Percentiles rank a stretch among this genome's conserved stretches.
Evolutionary conservation across 2,797 vertebrate species (phyloP).

Genomic region (Echiichthys vipera): DNA sequence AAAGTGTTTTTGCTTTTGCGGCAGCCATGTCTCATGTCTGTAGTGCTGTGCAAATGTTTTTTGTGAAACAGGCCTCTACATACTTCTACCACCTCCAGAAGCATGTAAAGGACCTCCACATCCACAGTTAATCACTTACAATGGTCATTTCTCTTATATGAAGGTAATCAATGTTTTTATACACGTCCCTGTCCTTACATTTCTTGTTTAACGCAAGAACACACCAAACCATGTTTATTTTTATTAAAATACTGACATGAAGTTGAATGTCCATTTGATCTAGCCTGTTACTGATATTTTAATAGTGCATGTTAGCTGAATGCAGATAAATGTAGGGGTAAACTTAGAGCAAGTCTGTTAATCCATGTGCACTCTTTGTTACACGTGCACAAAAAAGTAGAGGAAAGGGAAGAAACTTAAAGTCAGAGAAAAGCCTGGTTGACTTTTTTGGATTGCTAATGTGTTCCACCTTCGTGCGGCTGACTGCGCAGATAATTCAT

Average conservation of each 20-base stretch:
- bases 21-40: too few species aligned
- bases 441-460: slow-evolving; percentile 61
- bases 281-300: neutral
- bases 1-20: too few species aligned
- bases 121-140: neutral
- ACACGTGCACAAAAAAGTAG: slow-evolving; percentile 16
- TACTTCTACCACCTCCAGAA: neutral
- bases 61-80: neutral
- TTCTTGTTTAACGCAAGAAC: neutral
- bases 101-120: neutral
- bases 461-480: slow-evolving; percentile 50
- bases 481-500: slow-evolving; percentile 64
- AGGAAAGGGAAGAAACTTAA: neutral
- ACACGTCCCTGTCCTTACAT: neutral
- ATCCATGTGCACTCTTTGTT: slow-evolving; percentile 4
- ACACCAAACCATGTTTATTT: neutral
- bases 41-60: neutral
- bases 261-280: neutral
- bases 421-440: slow-evolving; percentile 1
- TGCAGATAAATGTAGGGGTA: neutral
- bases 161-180: neutral
- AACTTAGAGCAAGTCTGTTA: neutral
- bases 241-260: neutral
- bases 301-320: neutral
- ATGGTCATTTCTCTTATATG: too few species aligned